phyloP scores from a whole-genome alignment of 2,888 invertebrate genomes.

The Margaritifera margaritifera region DNA sequence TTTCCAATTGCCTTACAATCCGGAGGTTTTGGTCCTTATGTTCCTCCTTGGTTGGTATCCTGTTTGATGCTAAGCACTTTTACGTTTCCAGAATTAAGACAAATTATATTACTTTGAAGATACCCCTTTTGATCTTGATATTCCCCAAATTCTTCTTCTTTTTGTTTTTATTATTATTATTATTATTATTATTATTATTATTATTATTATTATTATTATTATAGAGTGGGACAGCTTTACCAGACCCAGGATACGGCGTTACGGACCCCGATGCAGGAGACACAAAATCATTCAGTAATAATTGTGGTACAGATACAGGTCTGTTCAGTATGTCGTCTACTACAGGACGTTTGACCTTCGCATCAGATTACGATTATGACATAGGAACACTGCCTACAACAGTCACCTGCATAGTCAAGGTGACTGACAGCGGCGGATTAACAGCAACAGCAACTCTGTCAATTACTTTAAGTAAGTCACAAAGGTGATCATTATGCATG shows the following conservation, averaged over 20 bases:
- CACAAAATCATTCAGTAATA: conserved; percentile 17
- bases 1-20: no score
- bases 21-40: no score
- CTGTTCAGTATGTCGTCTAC: conserved; percentile 21
- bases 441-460: conserved; percentile 25
- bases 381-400: conserved; percentile 8
- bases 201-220: neutral
- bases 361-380: conserved; percentile 34
- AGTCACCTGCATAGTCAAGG: conserved; percentile 24
- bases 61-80: no score
- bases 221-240: conserved; percentile 28
- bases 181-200: no score
- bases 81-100: no score
- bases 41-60: no score
- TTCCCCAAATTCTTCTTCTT: no score
- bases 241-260: conserved; percentile 28
- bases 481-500: no score
- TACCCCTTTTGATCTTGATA: no score
- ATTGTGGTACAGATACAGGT: conserved; percentile 18
- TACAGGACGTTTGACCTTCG: conserved; percentile 23
- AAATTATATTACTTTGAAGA: no score
- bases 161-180: no score
- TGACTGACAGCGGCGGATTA: conserved; percentile 24
- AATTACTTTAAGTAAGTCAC: conserved; percentile 22
- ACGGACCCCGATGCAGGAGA: conserved; percentile 40